Percentiles rank a stretch among this genome's conserved stretches.
Conservation (phyloP, 2,113 vertebrate genomes). For the Lophius piscatorius region DNA sequence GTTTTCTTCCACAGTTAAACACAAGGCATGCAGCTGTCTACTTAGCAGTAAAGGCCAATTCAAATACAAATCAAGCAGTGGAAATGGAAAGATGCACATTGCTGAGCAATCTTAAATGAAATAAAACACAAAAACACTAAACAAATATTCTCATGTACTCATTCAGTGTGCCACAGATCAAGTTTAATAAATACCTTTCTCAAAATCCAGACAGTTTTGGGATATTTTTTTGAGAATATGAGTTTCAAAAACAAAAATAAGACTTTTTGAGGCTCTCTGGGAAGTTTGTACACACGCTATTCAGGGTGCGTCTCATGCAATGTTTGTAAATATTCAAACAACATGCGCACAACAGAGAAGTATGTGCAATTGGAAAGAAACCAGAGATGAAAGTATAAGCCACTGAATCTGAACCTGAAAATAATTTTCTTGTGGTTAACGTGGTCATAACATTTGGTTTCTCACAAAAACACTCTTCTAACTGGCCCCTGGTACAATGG, state of each 20-base stretch:
- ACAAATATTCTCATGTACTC: too few relatives aligned
- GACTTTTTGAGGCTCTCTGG: slow-evolving; percentile 37
- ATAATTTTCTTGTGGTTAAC: slow-evolving; percentile 7
- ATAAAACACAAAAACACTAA: slow-evolving; percentile 38
- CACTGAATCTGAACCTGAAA: neutral
- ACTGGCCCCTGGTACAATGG: neutral
- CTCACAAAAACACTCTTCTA: neutral
- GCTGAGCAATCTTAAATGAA: slow-evolving; percentile 19
- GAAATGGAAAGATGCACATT: slow-evolving; percentile 1
- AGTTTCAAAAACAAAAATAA: slow-evolving; percentile 41
- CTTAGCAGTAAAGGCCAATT: slow-evolving; percentile 7
- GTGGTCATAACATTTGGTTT: neutral
- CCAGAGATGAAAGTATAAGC: neutral
- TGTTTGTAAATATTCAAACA: neutral
- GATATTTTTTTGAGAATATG: slow-evolving; percentile 34
- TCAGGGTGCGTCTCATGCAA: slow-evolving; percentile 3
- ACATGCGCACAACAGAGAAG: neutral
- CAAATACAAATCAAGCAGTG: slow-evolving; percentile 28
- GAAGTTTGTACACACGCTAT: slow-evolving; percentile 5
- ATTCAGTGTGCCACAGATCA: slow-evolving; percentile 31
- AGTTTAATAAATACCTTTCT: slow-evolving; percentile 44
- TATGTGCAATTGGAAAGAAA: neutral
- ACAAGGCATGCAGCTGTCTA: neutral
- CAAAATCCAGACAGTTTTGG: slow-evolving; percentile 48
- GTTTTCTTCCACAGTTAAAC: neutral